Base-by-base conservation (phyloP, 2,113 vertebrate species). In the Halcyon malimbica region DNA sequence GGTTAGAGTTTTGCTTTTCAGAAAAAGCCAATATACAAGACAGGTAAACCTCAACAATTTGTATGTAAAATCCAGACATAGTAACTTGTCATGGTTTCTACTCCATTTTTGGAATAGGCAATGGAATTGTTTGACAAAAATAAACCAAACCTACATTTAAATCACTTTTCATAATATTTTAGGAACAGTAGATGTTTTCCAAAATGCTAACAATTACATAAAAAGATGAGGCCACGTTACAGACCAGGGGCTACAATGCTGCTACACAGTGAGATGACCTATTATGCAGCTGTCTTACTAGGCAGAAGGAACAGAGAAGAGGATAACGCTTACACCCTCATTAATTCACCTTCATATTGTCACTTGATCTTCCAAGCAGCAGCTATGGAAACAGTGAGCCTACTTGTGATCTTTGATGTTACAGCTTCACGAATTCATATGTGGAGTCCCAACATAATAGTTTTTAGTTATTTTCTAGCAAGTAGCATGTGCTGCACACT, bases 61-160 rank as follows among this genome's bases (percentile, higher is more conserved):
- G 3, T 20, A n/a, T 29, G 9, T n/a, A 13, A 87, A 80, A 56
- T 14, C 6, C 28, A 63, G 24, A 44, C 23, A 23, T 8, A 24
- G 2, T 42, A 5, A 42, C 44, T 56, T 42, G 14, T n/a, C 13
- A 75, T 0, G 0, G 29, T 51, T 78, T 42, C 19, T 44, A 28
- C 16, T 57, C 8, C 2, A 41, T 42, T 69, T 81, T 37, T 48
- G 1, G 9, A 87, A 73, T 24, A 1, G 5, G 5, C 6, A 73
- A 31, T 33, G 71, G 2, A 62, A 9, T 3, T 68, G 44, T 11
- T 33, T 35, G 37, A 6, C 53, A 63, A 75, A 82, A 83, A 67
- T 24, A 51, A 24, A 51, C 50, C 24, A 50, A 3, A 51, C 24
- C 18, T 62, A 11, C 6, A 83, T 17, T 70, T 25, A 33, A 70